Base-by-base conservation (phyloP, 2,113 vertebrate species). In the Xerus inauris region DNA sequence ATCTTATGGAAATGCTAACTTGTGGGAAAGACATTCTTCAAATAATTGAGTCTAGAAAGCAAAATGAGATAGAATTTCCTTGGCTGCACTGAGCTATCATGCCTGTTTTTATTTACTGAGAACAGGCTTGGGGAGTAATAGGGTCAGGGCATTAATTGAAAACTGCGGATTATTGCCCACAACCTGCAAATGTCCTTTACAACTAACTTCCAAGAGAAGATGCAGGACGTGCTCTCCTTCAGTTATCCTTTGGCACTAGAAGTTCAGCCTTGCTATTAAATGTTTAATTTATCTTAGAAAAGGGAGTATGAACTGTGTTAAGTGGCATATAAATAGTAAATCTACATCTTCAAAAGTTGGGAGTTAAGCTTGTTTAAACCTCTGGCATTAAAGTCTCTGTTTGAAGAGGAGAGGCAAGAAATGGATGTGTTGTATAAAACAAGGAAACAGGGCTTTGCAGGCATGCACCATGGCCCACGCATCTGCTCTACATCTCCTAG, bases 11-110 rank as follows among this genome's bases (percentile, higher is more conserved):
- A 94, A 87, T 82, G 35, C 30, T 84, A 82, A 87, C 57, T 40
- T 91, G 30, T 75, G 69, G 92, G 75, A 86, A 96, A 94, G 91
- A 93, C 24, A 35, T 49, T 95, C 73, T 88, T 57, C 24, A 72
- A 92, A 40, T 96, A 65, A 81, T 59, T 59, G 59, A 94, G 38
- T 82, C 73, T 86, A 64, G 67, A 76, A 88, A 88, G 20, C 67
- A 87, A 95, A 85, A 51, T 35, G 6, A 26, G 38, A 10, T 76
- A 77, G 30, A 67, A 28, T 92, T 80, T 80, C 20, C 45, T 30
- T 64, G 32, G 3, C n/a, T 64, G 13, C 47, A 35, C 38, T 38
- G 40, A 79, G n/a, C 69, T 42, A 26, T 73, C 30, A 54, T 0
- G 0, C n/a, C 64, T 67, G 6, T 10, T 81, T 92, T 81, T 14